Evolutionary conservation across 2,113 vertebrate genomes (phyloP).

Genomic region (Leucosticte australis): DNA sequence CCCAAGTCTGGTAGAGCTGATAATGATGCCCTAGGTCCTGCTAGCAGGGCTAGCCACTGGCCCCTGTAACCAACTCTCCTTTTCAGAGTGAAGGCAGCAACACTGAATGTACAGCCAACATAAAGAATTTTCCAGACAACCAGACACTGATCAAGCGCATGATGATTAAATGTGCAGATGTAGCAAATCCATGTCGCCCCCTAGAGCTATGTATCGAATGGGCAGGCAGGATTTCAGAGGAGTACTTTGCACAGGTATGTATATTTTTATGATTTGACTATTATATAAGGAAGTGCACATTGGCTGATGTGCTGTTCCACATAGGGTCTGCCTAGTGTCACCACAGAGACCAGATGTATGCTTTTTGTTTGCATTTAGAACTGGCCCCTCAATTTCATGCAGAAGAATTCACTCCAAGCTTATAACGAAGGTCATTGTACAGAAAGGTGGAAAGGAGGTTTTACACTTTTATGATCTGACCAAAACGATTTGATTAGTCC

Average conservation of each 20-base stretch:
- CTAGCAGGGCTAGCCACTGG: not conserved
- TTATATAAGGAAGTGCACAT: not conserved
- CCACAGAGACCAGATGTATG: rapidly evolving
- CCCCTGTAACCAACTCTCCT: not conserved
- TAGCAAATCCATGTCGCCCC: conserved; percentile 93
- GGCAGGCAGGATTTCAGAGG: conserved; percentile 95
- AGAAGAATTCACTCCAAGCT: not conserved
- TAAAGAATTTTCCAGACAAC: conserved; percentile 90
- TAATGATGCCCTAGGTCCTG: rapidly evolving
- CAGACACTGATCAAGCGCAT: conserved; percentile 94
- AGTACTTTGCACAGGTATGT: conserved; percentile 93
- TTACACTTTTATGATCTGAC: not conserved
- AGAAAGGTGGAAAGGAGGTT: not conserved
- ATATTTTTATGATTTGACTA: not conserved
- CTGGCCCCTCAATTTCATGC: not conserved
- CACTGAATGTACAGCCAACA: conserved; percentile 77
- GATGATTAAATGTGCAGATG: conserved; percentile 97
- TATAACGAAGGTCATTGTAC: not conserved
- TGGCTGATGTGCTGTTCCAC: not conserved
- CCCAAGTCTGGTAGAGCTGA: not conserved
- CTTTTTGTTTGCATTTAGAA: not conserved
- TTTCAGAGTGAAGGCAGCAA: conserved; percentile 82
- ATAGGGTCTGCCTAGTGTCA: not conserved
- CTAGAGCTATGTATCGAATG: conserved; percentile 93
- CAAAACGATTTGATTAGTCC: not conserved